Evolutionary conservation across 2,888 invertebrate genomes (phyloP), one percentile per base, ranked within the genome.

Genomic region (Idaea biselata): DNA sequence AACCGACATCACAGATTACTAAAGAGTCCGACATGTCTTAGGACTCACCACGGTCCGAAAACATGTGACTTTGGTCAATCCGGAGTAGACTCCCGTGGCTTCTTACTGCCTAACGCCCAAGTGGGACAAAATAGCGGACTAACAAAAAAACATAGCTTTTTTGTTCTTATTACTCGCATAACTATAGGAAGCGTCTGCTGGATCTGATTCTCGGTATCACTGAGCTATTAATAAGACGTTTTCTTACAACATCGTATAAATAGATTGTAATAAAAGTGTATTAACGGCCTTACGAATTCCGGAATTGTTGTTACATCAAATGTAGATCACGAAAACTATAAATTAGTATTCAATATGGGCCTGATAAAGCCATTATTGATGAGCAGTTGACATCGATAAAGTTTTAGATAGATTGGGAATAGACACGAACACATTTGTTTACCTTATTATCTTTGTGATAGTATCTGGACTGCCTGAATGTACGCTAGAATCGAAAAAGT

Each of bases 221-320:
- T 8, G 5, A 44, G 44, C 44, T 44, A 44, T 44, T 44, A 44
- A 44, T 44, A 44, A 44, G 44, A 44, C 44, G 44, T 44, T 44
- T 44, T 44, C 44, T 44, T 44, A 44, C 44, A 44, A 44, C 44
- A 44, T 44, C 44, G 44, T 44, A 44, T 44, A 44, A 44, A 44
- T 44, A 44, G 44, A 44, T 44, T 14, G 44, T 44, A 44, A 44
- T 44, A 44, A 7, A 44, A 44, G 11, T 44, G 14, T 44, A 44
- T 44, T 44, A 44, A 44, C 11, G 44, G 44, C 44, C 44, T 79
- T 74, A 75, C 74, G 65, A 64, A 76, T 77, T 68, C 72, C 69
- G 0, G 14, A 44, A 44, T 44, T 44, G 44, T 44, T 44, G 14
- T 44, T 44, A 44, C 44, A 44, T 44, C 44, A 44, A 44, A 44